Conservation (phyloP, 2,888 invertebrate species). For the Amaurobius ferox region DNA sequence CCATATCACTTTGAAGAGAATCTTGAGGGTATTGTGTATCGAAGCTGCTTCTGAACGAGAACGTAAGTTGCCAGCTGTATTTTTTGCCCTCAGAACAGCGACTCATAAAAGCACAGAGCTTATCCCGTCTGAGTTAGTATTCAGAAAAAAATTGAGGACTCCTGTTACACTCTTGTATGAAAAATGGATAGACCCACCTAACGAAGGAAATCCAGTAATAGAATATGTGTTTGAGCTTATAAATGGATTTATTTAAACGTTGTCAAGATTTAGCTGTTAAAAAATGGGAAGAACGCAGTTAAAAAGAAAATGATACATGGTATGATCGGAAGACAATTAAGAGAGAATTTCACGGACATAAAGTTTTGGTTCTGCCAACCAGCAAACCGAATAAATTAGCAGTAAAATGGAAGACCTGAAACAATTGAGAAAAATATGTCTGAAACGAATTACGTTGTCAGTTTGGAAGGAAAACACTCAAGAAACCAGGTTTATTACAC, state of each 20-base stretch:
- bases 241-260: conserved; percentile 16
- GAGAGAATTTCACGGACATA: conserved; percentile 17
- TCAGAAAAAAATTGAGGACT: conserved; percentile 30
- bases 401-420: conserved; percentile 17
- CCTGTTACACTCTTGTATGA: conserved; percentile 30
- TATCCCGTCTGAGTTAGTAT: conserved; percentile 28
- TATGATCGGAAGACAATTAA: conserved; percentile 14
- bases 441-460: conserved; percentile 23
- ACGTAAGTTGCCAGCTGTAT: conserved; percentile 16
- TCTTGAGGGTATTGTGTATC: conserved; percentile 10
- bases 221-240: conserved; percentile 20
- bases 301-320: neutral
- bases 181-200: neutral
- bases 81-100: conserved; percentile 26
- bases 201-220: neutral
- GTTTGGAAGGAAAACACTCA: neutral
- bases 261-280: conserved; percentile 26
- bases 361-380: conserved; percentile 13
- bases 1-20: conserved; percentile 19
- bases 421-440: conserved; percentile 7
- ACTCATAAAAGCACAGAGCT: conserved; percentile 28
- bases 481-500: conserved; percentile 5
- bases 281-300: conserved; percentile 1
- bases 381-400: conserved; percentile 21
- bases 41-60: conserved; percentile 23